Evolutionary conservation across 2,113 vertebrate species (phyloP), one percentile per base, ranked within the genome.

Genomic region (Engraulis encrasicolus): DNA sequence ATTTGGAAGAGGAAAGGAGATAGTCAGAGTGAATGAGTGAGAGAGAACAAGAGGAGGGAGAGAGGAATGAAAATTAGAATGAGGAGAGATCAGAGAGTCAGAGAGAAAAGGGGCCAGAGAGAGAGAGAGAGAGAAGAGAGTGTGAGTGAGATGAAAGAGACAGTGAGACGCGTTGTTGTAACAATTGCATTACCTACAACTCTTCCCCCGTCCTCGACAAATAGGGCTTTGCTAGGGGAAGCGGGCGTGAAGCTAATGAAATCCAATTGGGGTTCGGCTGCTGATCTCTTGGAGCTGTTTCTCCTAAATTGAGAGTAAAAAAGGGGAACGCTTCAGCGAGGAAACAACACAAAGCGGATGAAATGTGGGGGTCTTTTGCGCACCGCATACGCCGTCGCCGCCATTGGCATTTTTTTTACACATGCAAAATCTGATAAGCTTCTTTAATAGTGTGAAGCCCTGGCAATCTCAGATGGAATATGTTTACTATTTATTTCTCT

Each of bases 361-460:
- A 74, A 74, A 74, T 14, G 31, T 23, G 58, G 31, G n/a, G 66
- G 12, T 74, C 27, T 31, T 74, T 74, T 74, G 31, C 34, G 66
- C 66, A 18, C 66, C 14, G 31, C 31, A 74, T n/a, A 74, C 23
- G 61, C 23, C 23, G 61, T 14, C 15, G 27, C 34, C 34, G 17
- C 31, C 66, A 74, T 74, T 74, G 12, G 31, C 66, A n/a, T n/a
- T n/a, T n/a, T n/a, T 74, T 36, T 74, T 74, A 74, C 34, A 74
- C 66, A 74, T n/a, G n/a, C 66, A 58, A 82, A 78, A 36, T 61
- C 78, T 23, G 79, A 84, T 86, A 80, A 48, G 36, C 54, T 80
- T 86, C 83, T 89, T 89, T 86, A 86, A 88, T 88, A 58, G 82
- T 74, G 20, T 78, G 84, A 80, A 58, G 85, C 88, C 81, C 38